Evolutionary conservation across 2,113 vertebrate species (phyloP), one percentile per base, ranked within the genome.

Genomic region (Sebastes schlegelii): DNA sequence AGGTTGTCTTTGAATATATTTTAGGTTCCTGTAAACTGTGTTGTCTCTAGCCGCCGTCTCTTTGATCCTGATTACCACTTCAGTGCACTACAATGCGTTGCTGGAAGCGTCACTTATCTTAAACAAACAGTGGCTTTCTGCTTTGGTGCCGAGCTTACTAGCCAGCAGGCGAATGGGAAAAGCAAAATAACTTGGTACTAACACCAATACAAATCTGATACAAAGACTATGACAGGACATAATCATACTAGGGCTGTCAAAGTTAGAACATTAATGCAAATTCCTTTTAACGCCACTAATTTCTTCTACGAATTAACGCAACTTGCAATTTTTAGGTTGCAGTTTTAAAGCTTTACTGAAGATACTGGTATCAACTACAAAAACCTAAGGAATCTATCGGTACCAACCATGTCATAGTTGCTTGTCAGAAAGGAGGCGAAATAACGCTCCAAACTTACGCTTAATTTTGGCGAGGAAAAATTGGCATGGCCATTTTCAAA

Each of bases 61-160:
- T 89, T 81, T 86, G 69, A 88, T 85, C 76, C 69, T 19, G 60
- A 68, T 83, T 52, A 55, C 45, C 77, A 26, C 68, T 52, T 67
- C 64, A 46, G 42, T 14, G 61, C 69, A 17, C 51, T 11, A 51
- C 79, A 67, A 65, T 69, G 80, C 34, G 55, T 26, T 43, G 77
- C 81, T 69, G 63, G 26, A 46, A 79, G 69, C 6, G 13, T 49
- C 42, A 42, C 73, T 74, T 74, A 46, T 57, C 82, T 51, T 74
- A 71, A 78, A 70, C 6, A 83, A 87, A 89, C 74, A 55, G 16
- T 16, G 8, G 70, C 76, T 81, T 67, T 55, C 10, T 21, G 74
- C 58, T 55, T 26, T 9, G 45, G 34, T 57, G 60, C 71, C 23
- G 46, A 42, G 64, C 34, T 51, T 1, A 69, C 21, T 17, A 74